Conservation (phyloP, 1,140 invertebrate species). For the Subanguina moxae region DNA sequence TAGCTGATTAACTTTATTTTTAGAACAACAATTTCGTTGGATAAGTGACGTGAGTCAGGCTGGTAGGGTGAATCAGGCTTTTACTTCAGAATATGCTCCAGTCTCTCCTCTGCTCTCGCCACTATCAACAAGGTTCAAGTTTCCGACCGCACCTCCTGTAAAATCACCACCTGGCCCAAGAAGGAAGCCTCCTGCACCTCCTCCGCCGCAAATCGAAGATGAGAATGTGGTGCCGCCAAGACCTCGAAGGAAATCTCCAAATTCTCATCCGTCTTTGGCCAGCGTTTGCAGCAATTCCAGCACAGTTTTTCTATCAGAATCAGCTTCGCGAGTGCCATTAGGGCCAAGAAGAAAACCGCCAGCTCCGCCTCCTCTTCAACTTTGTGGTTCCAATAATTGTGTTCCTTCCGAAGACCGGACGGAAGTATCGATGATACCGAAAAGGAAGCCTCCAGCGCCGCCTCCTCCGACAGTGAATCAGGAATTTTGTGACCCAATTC, state of each 20-base stretch:
- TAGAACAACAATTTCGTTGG: slow-evolving; percentile 36
- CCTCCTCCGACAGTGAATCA: neutral
- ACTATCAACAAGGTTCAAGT: slow-evolving; percentile 42
- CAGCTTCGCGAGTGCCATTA: neutral
- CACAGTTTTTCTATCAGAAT: neutral
- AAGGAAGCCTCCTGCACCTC: slow-evolving; percentile 26
- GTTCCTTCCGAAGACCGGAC: no score
- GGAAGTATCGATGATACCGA: neutral
- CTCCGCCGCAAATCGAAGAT: slow-evolving; percentile 4
- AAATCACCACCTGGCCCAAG: slow-evolving; percentile 1
- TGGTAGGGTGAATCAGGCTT: slow-evolving; percentile 41
- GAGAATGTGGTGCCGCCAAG: neutral
- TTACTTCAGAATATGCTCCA: slow-evolving; percentile 38
- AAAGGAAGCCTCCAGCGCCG: neutral
- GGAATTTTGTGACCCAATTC: neutral
- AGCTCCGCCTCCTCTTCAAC: neutral
- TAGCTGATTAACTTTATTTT: slow-evolving; percentile 9
- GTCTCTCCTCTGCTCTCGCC: slow-evolving; percentile 30
- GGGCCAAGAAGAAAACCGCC: slow-evolving; percentile 2
- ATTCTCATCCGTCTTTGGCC: no score
- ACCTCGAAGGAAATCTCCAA: no score
- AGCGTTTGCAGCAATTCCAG: neutral
- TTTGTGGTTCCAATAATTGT: no score
- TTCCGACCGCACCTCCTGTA: slow-evolving; percentile 27
- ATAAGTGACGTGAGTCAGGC: slow-evolving; percentile 34